These are phyloP conservation scores for Tenthredo scrophulariae DNA, from an alignment of 2,888 invertebrate genomes.

Conservation along the genomic window DNA sequence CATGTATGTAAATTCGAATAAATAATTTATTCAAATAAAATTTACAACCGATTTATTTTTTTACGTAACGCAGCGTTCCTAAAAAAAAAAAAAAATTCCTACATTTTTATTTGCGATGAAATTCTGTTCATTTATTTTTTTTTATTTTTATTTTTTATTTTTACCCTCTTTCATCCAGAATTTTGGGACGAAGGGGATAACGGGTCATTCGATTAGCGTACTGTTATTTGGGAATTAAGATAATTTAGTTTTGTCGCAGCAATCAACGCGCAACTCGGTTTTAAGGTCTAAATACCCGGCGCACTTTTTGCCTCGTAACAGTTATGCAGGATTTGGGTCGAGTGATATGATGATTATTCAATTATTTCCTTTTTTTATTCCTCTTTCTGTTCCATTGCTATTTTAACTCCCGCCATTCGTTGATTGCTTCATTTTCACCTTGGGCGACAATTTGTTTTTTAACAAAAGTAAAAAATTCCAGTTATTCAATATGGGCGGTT, in stretches of 20 bases:
- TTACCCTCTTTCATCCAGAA: neutral
- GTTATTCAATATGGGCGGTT: no score
- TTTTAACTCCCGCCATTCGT: neutral
- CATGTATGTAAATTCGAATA: neutral
- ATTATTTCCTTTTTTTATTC: neutral
- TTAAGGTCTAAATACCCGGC: neutral
- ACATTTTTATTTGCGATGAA: neutral
- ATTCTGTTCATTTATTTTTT: neutral
- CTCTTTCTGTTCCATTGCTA: neutral
- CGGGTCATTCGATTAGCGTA: neutral
- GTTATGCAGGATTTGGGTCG: neutral
- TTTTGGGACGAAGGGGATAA: neutral
- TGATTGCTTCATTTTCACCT: neutral
- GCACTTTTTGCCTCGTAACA: neutral
- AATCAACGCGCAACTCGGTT: neutral
- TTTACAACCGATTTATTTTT: neutral
- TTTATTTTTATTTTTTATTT: neutral
- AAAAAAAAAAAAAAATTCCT: neutral
- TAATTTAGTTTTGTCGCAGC: constrained; percentile 1
- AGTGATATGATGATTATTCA: neutral
- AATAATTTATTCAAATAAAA: neutral
- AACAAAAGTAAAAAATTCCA: neutral
- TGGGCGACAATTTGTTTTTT: neutral
- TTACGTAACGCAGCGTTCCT: neutral
- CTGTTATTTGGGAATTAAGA: constrained; percentile 10